Base-by-base conservation (phyloP, 2,888 invertebrate genomes). In the Macrophya alboannulata region DNA sequence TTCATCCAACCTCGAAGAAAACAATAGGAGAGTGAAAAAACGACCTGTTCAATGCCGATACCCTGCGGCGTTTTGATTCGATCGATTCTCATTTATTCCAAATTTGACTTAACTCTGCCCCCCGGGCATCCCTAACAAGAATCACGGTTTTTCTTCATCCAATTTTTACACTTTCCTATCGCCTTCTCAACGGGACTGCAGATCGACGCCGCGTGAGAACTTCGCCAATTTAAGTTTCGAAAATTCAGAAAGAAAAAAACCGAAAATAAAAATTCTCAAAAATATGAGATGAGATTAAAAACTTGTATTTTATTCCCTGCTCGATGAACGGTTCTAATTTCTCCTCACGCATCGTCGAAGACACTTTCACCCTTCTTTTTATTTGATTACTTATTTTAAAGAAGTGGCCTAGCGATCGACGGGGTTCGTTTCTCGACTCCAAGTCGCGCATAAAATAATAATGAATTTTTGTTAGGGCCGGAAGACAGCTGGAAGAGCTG, bases 71-170 rank as follows among this genome's bases (percentile, higher is more conserved):
- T 40, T 82, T 83, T 65, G 68, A 83, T 68, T 71, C 83, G 71
- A 83, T 65, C 71, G 83, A 83, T 83, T 83, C 83, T 71, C 71
- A 59, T 83, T 83, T 83, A 83, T 83, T 83, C 83, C 83, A 83
- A 83, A 83, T 83, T 83, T 83, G 31, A 48, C 83, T 65, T 68
- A 71, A 83, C 83, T 83, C 83, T 83, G 83, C 83, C 83, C 83
- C 83, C 40, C 83, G 83, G 83, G 83, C 83, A 83, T 51, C 71
- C 40, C 68, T 71, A 83, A 83, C 71, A 25, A 83, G 71, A 83
- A 83, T 71, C 48, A n/a, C 31, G 1, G 83, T 51, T 83, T 65
- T 71, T 83, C 48, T 71, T 83, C 68, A 25, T 21, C n/a, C 48
- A 8, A 40, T 68, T 68, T 83, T 83, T 48, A 55, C 45, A 48